phyloP scores from a whole-genome alignment of 2,888 invertebrate species.

The Rhimphoctona megacephalus region DNA sequence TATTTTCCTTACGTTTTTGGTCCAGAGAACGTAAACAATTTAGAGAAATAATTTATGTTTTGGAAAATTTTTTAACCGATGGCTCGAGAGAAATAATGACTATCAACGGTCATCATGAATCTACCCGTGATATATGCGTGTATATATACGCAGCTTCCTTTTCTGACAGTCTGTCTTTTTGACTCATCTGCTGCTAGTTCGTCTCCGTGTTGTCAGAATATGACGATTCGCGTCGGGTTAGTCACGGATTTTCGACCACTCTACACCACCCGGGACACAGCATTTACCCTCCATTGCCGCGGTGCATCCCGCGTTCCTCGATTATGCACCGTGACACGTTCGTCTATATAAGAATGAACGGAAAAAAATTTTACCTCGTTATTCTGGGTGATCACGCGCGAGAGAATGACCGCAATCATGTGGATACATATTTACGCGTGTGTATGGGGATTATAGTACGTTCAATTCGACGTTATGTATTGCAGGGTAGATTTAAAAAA shows the following conservation, averaged over 20 bases:
- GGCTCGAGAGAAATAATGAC: not conserved
- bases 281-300: slow-evolving; percentile 24
- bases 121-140: slow-evolving; percentile 12
- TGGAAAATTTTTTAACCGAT: not conserved
- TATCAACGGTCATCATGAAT: slow-evolving; percentile 37
- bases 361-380: slow-evolving; percentile 59
- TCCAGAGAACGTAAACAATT: not conserved
- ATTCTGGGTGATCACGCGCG: slow-evolving; percentile 15
- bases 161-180: slow-evolving; percentile 17
- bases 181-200: slow-evolving; percentile 7
- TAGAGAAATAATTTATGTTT: not conserved
- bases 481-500: not conserved
- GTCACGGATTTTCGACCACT: slow-evolving; percentile 68
- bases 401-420: not conserved
- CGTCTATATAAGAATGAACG: slow-evolving; percentile 18
- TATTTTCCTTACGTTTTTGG: not conserved
- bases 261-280: not conserved
- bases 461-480: not conserved
- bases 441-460: not conserved
- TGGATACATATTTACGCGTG: not conserved
- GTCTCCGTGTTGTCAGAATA: slow-evolving; percentile 38
- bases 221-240: slow-evolving; percentile 67
- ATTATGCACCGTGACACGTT: slow-evolving; percentile 42
- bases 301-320: slow-evolving; percentile 45
- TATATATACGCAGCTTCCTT: slow-evolving; percentile 16